Evolutionary conservation across 1,140 invertebrate genomes (phyloP).

Genomic region (Scaptodrosophila lebanonensis): DNA sequence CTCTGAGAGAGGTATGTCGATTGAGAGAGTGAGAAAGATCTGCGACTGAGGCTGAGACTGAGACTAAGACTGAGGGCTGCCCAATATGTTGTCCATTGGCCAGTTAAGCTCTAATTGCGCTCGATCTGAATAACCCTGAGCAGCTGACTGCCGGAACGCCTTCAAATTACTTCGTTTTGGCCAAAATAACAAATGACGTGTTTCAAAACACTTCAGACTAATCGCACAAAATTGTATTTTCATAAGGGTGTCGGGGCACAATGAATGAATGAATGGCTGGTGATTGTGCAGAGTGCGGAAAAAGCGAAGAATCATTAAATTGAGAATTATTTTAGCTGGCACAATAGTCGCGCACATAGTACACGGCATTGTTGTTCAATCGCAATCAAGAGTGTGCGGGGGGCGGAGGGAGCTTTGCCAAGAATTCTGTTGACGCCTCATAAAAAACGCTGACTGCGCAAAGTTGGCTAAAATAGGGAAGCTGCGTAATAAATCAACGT

Average conservation of each 20-base stretch:
- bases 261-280: slow-evolving; percentile 45
- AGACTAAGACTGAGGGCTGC: no score
- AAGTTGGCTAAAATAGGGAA: slow-evolving; percentile 39
- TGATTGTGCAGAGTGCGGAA: slow-evolving; percentile 34
- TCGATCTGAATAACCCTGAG: slow-evolving; percentile 28
- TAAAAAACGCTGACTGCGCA: slow-evolving; percentile 65
- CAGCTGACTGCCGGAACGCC: neutral
- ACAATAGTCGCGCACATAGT: neutral
- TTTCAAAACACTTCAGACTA: slow-evolving; percentile 21
- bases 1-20: no score
- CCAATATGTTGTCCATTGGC: no score
- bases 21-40: no score
- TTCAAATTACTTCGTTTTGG: neutral
- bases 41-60: no score
- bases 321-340: slow-evolving; percentile 13
- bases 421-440: slow-evolving; percentile 39
- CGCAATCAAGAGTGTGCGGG: neutral
- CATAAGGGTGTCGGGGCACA: slow-evolving; percentile 3
- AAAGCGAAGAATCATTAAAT: slow-evolving; percentile 56
- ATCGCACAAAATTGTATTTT: slow-evolving; percentile 46
- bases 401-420: slow-evolving; percentile 11
- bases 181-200: slow-evolving; percentile 7
- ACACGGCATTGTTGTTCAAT: neutral
- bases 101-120: neutral
- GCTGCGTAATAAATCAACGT: slow-evolving; percentile 57